Base-by-base conservation (phyloP, 2,797 vertebrate species). In the Oreonectes daqikongensis region DNA sequence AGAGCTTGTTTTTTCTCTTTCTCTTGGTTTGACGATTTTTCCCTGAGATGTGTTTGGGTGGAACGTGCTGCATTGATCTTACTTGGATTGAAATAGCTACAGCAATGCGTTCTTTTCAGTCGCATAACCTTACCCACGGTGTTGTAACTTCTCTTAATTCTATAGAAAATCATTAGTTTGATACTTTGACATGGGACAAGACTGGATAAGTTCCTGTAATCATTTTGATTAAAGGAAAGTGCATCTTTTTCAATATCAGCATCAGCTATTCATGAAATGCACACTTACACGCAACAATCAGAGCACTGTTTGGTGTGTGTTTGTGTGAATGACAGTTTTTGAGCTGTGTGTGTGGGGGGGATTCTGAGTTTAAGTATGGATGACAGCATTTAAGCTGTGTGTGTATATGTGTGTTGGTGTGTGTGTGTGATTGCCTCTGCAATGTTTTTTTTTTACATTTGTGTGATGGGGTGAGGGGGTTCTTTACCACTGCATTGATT, bases 231-330 rank as follows among this genome's bases (percentile, higher is more conserved):
- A 90, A 85, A 79, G 67, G 87, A 88, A 90, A 91, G 90, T 93
- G 91, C 90, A 91, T 94, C 86, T 93, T 93, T 94, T 91, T 88
- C 87, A 88, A 90, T 87, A 89, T 93, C 88, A 87, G 80, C 82
- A 90, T 92, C 84, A 87, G 87, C 92, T 89, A 87, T 89, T 89
- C 89, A 90, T 89, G 75, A 80, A 86, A 88, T 90, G 87, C 87
- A 89, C 89, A 89, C 86, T 82, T 86, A 81, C 88, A 90, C 87
- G 89, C 83, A 87, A 83, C 87, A 88, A 88, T 91, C 79, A 80
- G 84, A 88, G 87, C 88, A 88, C 85, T 75, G 74, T 73, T 75
- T 66, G 48, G 8, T 11, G 14, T 30, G 59, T 35, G 52, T 48
- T 38, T 38, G 15, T 28, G 48, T 26, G 50, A 32, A 46, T 48